Evolutionary conservation across 2,797 vertebrate species (phyloP), one percentile per base, ranked within the genome.

Genomic region (Podargus strigoides): DNA sequence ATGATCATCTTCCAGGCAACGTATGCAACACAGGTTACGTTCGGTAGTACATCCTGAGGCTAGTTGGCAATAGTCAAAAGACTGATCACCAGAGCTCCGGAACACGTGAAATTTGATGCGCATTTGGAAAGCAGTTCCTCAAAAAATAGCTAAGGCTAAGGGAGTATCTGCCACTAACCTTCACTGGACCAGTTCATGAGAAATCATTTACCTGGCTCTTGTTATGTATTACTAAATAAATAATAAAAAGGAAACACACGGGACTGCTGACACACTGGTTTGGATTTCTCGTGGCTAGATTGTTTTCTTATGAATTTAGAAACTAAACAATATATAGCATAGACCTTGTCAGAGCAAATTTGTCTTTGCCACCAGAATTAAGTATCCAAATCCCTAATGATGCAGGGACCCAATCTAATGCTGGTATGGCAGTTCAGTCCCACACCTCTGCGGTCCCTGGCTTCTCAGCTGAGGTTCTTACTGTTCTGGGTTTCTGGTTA

Each of bases 1-100:
- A 94, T 21, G 47, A 85, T 95, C 92, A 97, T 66, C 85, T 80
- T 50, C 62, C 75, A 69, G 77, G 76, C 53, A 74, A 72, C 22
- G 50, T 13, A 90, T 20, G 78, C 24, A 91, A 56, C 67, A 17
- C 69, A 81, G 55, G 55, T 44, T 46, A 89, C 46, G 27, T 56
- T 53, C 24, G 75, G 0, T 23, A 34, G 73, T 44, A 20, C 72
- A 56, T 46, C 66, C 86, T 70, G 28, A 82, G 81, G 80, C 30
- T 41, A 56, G 72, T 5, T 63, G 74, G 77, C 58, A 87, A 17
- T 44, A 83, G 78, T 75, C 81, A 56, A 19, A 93, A 87, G 83
- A 92, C 74, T 59, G 91, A 73, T 59, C 60, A 13, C 84, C 23
- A 27, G 46, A 59, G 84, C 15, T 70, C 67, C 55, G 92, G 53